phyloP scores from a whole-genome alignment of 2,888 invertebrate species.

The Perdita meconis region DNA sequence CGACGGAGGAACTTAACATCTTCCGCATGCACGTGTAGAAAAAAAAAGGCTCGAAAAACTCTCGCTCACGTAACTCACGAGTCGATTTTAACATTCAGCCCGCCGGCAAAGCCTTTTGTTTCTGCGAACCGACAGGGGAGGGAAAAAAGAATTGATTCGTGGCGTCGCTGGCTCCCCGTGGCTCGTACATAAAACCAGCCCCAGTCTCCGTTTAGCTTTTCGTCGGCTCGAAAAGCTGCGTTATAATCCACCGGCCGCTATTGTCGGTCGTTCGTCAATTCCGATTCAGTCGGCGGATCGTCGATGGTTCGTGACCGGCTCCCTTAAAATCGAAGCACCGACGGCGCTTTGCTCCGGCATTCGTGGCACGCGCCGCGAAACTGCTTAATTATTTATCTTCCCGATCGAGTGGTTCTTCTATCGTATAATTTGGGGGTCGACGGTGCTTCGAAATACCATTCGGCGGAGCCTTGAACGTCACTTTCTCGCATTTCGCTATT shows the following conservation, averaged over 20 bases:
- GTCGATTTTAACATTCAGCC: conserved; percentile 27
- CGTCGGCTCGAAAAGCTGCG: conserved; percentile 14
- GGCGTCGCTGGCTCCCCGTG: conserved; percentile 1
- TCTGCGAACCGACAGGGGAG: conserved; percentile 28
- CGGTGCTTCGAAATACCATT: conserved; percentile 32
- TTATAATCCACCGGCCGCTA: conserved; percentile 43
- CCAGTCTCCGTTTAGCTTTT: neutral
- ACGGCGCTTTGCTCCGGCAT: conserved; percentile 54
- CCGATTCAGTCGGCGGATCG: conserved; percentile 68
- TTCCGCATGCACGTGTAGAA: neutral
- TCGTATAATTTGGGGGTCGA: conserved; percentile 69
- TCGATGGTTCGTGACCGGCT: conserved; percentile 70
- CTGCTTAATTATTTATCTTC: conserved; percentile 79
- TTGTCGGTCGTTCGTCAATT: conserved; percentile 67
- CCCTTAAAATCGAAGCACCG: conserved; percentile 49
- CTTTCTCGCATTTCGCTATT: neutral
- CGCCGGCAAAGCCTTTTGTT: conserved; percentile 15
- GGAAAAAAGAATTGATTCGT: conserved; percentile 39
- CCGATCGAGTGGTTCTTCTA: conserved; percentile 70
- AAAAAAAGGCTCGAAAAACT: neutral
- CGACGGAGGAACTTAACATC: neutral
- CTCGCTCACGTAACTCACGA: conserved; percentile 28
- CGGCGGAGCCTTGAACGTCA: conserved; percentile 13
- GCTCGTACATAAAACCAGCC: conserved; percentile 42
- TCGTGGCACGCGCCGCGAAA: conserved; percentile 72